Evolutionary conservation across 2,888 invertebrate genomes (phyloP), one percentile per base, ranked within the genome.

Genomic region (Pandemis corylana): DNA sequence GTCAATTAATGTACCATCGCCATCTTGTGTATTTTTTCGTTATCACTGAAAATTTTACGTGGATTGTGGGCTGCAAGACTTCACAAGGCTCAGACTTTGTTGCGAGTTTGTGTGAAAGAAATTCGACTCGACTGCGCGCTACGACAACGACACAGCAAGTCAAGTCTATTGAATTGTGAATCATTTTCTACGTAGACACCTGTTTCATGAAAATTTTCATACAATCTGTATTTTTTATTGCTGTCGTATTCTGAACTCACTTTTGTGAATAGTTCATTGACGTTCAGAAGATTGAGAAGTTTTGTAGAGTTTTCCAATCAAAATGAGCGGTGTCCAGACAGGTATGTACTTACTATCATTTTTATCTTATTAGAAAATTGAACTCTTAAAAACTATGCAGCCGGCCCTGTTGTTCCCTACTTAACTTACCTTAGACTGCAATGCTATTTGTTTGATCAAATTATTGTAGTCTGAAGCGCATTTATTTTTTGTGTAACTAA

Each of bases 321-420:
- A 80, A 82, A 92, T 92, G 92, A 92, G 92, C 83, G 90, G 89
- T 78, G 87, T 92, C 78, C 92, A 90, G 84, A 89, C 92, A 87
- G 92, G 92, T 90, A 84, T 82, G 89, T 83, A 36, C 28, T 36
- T 36, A 36, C 28, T 36, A 36, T 36, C 2, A 36, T 36, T 36
- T 36, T 61, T 59, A 20, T 49, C 13, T 63, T 51, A 63, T 41
- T 20, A 46, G 4, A 12, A 46, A 20, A 10, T 12, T 59, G 1
- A 59, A 28, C 28, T 6, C 28, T 36, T 36, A 36, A 36, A 36
- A 36, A 59, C 28, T 59, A 10, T 20, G 28, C 12, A 4, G 28
- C 20, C 28, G 59, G 28, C n/a, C n/a, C 53, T 53, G 53, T 15
- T 53, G 5, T 53, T 53, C 15, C 15, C n/a, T 5, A 53, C 28